Evolutionary conservation across 2,113 vertebrate genomes (phyloP).

Genomic region (Acrocephalus kingi): DNA sequence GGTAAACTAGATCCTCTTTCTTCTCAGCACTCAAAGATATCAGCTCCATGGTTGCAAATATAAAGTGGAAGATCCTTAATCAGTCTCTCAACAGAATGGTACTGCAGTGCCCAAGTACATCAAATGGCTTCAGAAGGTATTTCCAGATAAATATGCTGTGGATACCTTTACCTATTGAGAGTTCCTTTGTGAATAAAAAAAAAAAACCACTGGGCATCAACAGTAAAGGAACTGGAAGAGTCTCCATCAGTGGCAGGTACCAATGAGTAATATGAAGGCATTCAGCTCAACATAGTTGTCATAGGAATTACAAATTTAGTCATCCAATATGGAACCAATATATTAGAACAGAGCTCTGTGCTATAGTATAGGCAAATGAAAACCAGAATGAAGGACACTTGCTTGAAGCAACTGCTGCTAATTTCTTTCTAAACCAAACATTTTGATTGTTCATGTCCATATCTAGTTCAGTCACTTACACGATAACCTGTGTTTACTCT

Average conservation of each 20-base stretch:
- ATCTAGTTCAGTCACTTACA: not conserved
- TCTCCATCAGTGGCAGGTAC: not conserved
- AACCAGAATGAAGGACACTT: not conserved
- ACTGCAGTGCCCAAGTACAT: not conserved
- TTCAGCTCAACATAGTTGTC: not conserved
- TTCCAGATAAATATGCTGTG: not conserved
- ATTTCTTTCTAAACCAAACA: not conserved
- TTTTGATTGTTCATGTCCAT: not conserved
- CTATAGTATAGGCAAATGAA: not conserved
- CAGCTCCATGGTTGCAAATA: not conserved
- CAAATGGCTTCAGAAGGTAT: not conserved
- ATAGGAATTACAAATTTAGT: not conserved
- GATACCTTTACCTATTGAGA: not conserved
- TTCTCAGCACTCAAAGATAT: not conserved
- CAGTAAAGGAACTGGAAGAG: not conserved
- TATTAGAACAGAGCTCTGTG: not conserved
- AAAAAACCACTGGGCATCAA: not conserved
- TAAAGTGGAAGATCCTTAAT: not conserved
- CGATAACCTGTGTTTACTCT: not conserved
- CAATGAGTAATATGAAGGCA: not conserved
- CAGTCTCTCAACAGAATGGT: not conserved
- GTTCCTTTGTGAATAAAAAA: not conserved
- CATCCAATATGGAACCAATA: not conserved
- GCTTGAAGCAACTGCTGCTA: not conserved
- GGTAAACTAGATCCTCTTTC: not conserved